phyloP scores from a whole-genome alignment of 2,888 invertebrate species.

The Drosophila diplacantha region DNA sequence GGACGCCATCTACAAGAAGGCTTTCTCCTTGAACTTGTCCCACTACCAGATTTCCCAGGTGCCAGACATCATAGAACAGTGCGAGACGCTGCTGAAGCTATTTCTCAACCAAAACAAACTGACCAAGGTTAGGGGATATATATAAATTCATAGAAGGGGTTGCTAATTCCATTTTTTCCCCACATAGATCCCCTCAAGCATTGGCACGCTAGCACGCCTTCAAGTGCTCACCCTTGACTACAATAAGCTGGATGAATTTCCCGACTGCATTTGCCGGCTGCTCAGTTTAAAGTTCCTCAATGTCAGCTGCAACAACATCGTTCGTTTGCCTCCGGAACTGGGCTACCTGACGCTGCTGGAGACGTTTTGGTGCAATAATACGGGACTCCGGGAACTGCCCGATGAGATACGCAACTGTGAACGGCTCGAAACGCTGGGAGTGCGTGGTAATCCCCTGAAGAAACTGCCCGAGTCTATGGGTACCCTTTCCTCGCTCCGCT shows the following conservation, averaged over 20 bases:
- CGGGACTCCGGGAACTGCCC: conserved; percentile 80
- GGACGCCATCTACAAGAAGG: conserved; percentile 81
- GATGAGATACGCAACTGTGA: conserved; percentile 81
- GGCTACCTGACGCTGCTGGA: conserved; percentile 81
- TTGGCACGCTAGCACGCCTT: conserved; percentile 80
- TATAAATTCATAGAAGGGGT: background rate
- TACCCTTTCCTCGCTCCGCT: conserved; percentile 80
- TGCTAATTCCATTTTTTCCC: background rate
- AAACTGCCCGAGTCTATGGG: conserved; percentile 81
- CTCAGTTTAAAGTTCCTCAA: conserved; percentile 82
- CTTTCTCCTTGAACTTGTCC: conserved; percentile 81
- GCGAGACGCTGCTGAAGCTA: conserved; percentile 81
- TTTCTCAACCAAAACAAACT: conserved; percentile 83
- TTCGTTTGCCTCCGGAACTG: conserved; percentile 80
- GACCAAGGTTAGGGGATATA: conserved; percentile 74
- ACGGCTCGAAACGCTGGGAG: conserved; percentile 83
- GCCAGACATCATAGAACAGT: conserved; percentile 80
- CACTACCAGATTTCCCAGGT: conserved; percentile 82
- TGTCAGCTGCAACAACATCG: conserved; percentile 83
- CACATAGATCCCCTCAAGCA: conserved; percentile 78
- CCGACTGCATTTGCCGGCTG: conserved; percentile 81
- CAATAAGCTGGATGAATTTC: conserved; percentile 81
- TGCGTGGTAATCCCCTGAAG: conserved; percentile 81
- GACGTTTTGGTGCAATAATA: conserved; percentile 84
- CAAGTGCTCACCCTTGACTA: conserved; percentile 83